phyloP scores from a whole-genome alignment of 2,888 invertebrate species.

The Andrena trimmerana region DNA sequence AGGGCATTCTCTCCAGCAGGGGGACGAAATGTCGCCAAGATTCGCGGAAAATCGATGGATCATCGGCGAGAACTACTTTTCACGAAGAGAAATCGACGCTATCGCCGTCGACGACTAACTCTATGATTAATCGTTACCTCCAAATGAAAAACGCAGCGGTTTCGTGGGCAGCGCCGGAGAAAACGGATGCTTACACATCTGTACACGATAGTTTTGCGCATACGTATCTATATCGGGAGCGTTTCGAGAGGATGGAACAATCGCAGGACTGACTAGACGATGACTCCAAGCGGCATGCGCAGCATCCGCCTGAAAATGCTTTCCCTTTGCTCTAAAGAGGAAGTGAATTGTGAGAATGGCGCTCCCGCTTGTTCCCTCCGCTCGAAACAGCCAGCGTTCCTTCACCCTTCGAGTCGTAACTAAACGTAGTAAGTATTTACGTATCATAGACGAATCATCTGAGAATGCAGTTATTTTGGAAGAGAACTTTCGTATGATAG shows the following conservation, averaged over 20 bases:
- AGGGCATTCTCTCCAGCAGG: not conserved
- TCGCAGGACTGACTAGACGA: not conserved
- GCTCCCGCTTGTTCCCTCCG: not conserved
- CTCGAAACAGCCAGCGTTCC: not conserved
- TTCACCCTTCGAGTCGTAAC: not conserved
- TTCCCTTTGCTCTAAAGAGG: not conserved
- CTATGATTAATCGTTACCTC: slow-evolving; percentile 33
- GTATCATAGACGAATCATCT: slow-evolving; percentile 36
- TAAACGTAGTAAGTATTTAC: slow-evolving; percentile 32
- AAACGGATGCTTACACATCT: slow-evolving; percentile 21
- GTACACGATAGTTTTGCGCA: slow-evolving; percentile 24
- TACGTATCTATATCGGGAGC: not conserved
- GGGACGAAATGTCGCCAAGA: slow-evolving; percentile 22
- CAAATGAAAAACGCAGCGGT: slow-evolving; percentile 30
- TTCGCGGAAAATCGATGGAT: slow-evolving; percentile 27
- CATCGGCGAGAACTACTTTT: slow-evolving; percentile 23
- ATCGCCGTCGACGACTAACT: slow-evolving; percentile 29
- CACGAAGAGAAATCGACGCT: slow-evolving; percentile 26
- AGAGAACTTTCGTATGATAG: slow-evolving; percentile 18
- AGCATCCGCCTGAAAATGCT: not conserved
- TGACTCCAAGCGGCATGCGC: not conserved
- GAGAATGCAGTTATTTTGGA: slow-evolving; percentile 49
- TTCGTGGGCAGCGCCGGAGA: slow-evolving; percentile 27
- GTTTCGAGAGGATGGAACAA: slow-evolving; percentile 30
- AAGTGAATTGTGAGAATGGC: not conserved